Conservation (phyloP, 2,113 vertebrate species). For the Gopherus evgoodei region DNA sequence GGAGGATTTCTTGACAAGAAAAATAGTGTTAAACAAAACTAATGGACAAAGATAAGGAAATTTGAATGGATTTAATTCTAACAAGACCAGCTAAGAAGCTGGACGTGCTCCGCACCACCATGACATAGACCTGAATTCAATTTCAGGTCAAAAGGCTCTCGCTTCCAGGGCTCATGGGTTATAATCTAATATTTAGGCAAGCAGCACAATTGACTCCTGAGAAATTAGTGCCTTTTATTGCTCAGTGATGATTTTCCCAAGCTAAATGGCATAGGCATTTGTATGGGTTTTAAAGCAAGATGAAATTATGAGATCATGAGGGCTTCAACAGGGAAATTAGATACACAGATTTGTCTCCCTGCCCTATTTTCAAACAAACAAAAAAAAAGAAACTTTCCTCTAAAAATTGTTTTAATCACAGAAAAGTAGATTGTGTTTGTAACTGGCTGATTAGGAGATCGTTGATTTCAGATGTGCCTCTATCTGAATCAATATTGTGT, state of each 20-base stretch:
- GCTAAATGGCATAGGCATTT: neutral
- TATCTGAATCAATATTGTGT: conserved; percentile 17
- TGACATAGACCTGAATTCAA: conserved; percentile 44
- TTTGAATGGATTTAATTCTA: conserved; percentile 15
- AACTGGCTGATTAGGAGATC: neutral
- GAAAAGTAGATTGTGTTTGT: neutral
- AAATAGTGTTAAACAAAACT: conserved; percentile 65
- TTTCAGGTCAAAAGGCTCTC: conserved; percentile 48
- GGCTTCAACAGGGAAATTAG: neutral
- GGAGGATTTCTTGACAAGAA: conserved; percentile 51
- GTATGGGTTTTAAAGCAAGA: neutral
- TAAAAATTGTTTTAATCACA: neutral
- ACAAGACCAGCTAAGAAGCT: conserved; percentile 30
- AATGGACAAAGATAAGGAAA: neutral
- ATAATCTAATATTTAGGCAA: conserved; percentile 12
- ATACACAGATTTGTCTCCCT: fast-evolving
- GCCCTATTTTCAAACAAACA: neutral
- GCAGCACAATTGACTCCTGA: neutral
- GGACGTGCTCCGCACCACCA: conserved; percentile 51
- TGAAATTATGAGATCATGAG: neutral
- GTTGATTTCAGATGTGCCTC: neutral
- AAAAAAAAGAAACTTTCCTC: neutral
- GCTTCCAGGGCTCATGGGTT: conserved; percentile 35
- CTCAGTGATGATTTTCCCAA: neutral
- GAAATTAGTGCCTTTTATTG: neutral